Evolutionary conservation across 92 coral and sea anemone species (phyloP).

Genomic region (Pocillopora grandis): DNA sequence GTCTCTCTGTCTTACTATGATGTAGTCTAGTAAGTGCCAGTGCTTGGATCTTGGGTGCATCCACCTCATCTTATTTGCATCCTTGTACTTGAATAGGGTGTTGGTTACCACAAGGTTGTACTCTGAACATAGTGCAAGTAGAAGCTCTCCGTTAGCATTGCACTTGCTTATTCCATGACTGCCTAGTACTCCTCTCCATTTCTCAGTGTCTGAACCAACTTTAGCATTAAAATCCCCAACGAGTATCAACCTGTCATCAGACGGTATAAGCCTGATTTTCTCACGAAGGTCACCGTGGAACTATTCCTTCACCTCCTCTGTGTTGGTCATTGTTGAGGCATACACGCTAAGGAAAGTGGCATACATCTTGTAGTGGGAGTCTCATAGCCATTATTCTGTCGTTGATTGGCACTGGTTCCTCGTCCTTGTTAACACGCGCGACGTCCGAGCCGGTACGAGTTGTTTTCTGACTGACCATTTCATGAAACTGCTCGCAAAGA

Average conservation of each 20-base stretch:
- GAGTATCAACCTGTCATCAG: slow-evolving; percentile 8
- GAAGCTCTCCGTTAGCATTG: slow-evolving; percentile 49
- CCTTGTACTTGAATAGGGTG: not conserved
- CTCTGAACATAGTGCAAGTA: slow-evolving; percentile 45
- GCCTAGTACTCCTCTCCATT: slow-evolving; percentile 56
- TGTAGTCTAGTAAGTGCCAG: slow-evolving; percentile 45
- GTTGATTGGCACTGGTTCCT: no score
- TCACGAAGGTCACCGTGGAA: slow-evolving; percentile 21
- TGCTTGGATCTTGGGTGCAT: slow-evolving; percentile 57
- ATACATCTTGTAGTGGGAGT: no score
- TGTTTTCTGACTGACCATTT: no score
- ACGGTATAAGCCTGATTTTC: slow-evolving; percentile 1
- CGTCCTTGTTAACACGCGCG: no score
- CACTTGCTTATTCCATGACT: slow-evolving; percentile 46
- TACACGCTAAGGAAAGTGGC: not conserved
- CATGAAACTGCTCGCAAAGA: no score
- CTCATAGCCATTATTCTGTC: no score
- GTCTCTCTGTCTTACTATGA: no score
- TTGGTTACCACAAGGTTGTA: slow-evolving; percentile 26
- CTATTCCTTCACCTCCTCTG: slow-evolving; percentile 48
- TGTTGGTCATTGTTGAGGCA: slow-evolving; percentile 45
- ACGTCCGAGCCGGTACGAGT: no score
- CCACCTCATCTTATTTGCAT: slow-evolving; percentile 41
- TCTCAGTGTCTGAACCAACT: slow-evolving; percentile 38
- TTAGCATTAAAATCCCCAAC: slow-evolving; percentile 41